Percentiles rank a stretch among this genome's conserved stretches.
These are phyloP conservation scores for Mesopsocus fuscifrons DNA, from an alignment of 2,888 invertebrate genomes.

Conservation along the genomic window DNA sequence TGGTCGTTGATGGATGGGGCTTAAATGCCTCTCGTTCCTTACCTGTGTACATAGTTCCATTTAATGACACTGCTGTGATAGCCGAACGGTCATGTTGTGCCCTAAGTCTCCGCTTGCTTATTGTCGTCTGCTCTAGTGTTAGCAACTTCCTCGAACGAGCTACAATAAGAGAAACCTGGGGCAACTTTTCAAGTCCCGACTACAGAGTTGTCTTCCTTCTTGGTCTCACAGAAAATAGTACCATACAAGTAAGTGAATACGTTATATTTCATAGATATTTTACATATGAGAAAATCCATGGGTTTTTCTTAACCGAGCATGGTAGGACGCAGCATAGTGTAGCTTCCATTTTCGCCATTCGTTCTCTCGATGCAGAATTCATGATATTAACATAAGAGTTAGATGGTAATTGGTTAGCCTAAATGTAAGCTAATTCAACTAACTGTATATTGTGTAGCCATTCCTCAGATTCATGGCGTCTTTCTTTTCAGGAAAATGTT, in stretches of 20 bases:
- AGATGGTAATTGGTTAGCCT: background rate
- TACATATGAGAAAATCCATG: too few relatives aligned
- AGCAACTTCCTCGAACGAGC: conserved; percentile 41
- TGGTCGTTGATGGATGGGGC: conserved; percentile 1
- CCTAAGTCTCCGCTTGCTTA: conserved; percentile 35
- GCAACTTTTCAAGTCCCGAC: conserved; percentile 21
- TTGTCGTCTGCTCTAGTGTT: conserved; percentile 58
- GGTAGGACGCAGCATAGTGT: too few relatives aligned
- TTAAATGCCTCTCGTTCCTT: background rate
- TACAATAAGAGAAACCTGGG: conserved; percentile 57
- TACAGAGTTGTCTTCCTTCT: conserved; percentile 33
- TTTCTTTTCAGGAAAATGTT: conserved; percentile 34
- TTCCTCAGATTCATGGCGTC: too few relatives aligned
- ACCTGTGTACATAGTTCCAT: conserved; percentile 25
- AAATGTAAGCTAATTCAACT: too few relatives aligned
- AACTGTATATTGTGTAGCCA: too few relatives aligned
- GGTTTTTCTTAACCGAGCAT: too few relatives aligned
- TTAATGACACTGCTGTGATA: conserved; percentile 44
- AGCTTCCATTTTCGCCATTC: background rate
- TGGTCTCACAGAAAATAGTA: conserved; percentile 37
- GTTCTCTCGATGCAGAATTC: too few relatives aligned
- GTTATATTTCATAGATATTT: too few relatives aligned
- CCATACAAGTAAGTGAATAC: conserved; percentile 26
- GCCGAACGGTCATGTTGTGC: conserved; percentile 19
- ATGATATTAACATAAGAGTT: background rate